These are phyloP conservation scores for Tetranychus piercei DNA, from an alignment of 2,888 invertebrate genomes.

Conservation along the genomic window DNA sequence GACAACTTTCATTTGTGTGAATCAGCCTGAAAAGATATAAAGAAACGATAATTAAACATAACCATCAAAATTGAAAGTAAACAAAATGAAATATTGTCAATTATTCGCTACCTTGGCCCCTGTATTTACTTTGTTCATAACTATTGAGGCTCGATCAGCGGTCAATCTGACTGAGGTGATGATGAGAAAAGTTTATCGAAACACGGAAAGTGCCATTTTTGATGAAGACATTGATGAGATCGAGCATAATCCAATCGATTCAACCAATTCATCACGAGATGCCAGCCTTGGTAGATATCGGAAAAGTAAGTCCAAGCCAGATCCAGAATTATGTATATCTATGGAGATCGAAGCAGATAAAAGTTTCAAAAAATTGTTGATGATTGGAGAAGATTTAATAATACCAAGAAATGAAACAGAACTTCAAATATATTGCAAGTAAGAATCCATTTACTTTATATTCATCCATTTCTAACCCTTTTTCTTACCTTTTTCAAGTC, in stretches of 20 bases:
- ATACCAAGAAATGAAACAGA: constrained; percentile 1
- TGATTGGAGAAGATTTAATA: constrained; percentile 1
- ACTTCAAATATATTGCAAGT: background rate
- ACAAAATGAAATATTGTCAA: no score
- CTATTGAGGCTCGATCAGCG: background rate
- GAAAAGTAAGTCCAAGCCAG: background rate
- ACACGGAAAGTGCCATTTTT: background rate
- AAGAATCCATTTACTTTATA: background rate
- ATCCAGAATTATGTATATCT: background rate
- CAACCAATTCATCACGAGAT: background rate
- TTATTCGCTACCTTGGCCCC: background rate
- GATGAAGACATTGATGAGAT: background rate
- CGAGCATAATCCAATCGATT: background rate
- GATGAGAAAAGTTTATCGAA: no score
- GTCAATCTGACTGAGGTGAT: background rate
- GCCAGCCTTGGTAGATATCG: background rate
- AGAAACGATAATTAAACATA: no score
- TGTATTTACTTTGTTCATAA: background rate
- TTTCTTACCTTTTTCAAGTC: background rate
- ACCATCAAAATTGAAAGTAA: no score
- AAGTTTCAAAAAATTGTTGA: constrained; percentile 1
- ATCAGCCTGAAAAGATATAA: no score
- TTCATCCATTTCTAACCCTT: no score
- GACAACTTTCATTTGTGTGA: no score
- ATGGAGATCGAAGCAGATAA: constrained; percentile 5